Conservation (phyloP, 2,797 vertebrate genomes). For the Halcyon smyrnensis region DNA sequence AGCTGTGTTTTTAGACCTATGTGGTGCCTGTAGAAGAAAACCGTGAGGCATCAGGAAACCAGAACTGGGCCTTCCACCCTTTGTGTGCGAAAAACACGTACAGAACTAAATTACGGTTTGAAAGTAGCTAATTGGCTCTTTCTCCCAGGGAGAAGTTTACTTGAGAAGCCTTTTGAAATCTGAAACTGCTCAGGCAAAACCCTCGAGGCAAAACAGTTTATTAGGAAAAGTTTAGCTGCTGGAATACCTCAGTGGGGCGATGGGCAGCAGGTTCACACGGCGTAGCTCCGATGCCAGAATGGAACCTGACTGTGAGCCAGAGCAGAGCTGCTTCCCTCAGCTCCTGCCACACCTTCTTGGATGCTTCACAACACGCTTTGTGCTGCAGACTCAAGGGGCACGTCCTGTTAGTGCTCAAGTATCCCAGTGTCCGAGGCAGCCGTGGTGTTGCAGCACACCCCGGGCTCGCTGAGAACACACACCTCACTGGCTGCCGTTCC, state of each 20-base stretch:
- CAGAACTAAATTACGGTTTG: constrained; percentile 23
- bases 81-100: not conserved
- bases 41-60: not conserved
- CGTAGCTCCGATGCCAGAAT: not conserved
- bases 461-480: fast-evolving
- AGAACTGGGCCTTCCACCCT: not conserved
- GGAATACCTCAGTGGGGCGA: not conserved
- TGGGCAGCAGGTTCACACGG: not conserved
- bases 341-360: not conserved
- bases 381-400: not conserved
- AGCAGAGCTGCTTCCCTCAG: not conserved
- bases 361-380: not conserved
- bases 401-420: fast-evolving
- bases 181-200: constrained; percentile 37
- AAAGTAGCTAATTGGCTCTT: constrained; percentile 50
- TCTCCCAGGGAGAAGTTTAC: constrained; percentile 29
- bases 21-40: not conserved
- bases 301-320: not conserved
- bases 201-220: constrained; percentile 10
- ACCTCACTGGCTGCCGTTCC: fast-evolving
- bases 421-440: too few species aligned
- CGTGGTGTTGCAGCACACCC: fast-evolving
- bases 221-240: constrained; percentile 35
- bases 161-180: constrained; percentile 50
- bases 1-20: not conserved